phyloP scores from a whole-genome alignment of 2,113 vertebrate species.

The Pica pica region DNA sequence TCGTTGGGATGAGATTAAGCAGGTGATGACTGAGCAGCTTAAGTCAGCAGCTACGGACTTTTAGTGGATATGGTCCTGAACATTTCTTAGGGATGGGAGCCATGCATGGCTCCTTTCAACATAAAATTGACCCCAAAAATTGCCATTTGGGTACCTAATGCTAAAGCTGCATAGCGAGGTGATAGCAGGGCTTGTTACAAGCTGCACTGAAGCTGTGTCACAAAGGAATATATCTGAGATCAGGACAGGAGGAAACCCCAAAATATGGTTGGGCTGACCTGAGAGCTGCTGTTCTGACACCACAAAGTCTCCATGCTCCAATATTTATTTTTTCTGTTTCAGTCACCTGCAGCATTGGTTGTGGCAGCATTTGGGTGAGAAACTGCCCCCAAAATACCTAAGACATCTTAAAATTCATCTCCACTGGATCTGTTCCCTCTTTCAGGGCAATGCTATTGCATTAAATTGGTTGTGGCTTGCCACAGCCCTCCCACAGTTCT shows the following conservation, averaged over 20 bases:
- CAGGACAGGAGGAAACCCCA: not conserved
- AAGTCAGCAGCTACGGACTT: not conserved
- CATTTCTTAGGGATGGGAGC: not conserved
- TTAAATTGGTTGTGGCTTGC: not conserved
- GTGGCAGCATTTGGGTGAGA: not conserved
- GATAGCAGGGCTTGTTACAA: not conserved
- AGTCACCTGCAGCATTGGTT: not conserved
- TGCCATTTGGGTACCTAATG: not conserved
- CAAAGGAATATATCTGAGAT: not conserved
- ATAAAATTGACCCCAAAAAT: not conserved
- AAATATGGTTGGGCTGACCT: not conserved
- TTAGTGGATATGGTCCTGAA: not conserved
- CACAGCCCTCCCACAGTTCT: not conserved
- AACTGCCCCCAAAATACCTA: not conserved
- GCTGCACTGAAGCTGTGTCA: not conserved
- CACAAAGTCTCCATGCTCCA: not conserved
- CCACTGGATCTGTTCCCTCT: not conserved
- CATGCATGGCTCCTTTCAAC: not conserved
- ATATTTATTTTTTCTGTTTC: not conserved
- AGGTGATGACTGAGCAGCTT: not conserved
- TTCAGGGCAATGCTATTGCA: not conserved
- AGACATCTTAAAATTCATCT: not conserved
- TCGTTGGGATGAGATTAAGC: not conserved
- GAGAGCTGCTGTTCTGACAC: not conserved
- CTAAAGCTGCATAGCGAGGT: not conserved